Evolutionary conservation across 1,140 invertebrate species (phyloP).

Genomic region (Heliconius himera): DNA sequence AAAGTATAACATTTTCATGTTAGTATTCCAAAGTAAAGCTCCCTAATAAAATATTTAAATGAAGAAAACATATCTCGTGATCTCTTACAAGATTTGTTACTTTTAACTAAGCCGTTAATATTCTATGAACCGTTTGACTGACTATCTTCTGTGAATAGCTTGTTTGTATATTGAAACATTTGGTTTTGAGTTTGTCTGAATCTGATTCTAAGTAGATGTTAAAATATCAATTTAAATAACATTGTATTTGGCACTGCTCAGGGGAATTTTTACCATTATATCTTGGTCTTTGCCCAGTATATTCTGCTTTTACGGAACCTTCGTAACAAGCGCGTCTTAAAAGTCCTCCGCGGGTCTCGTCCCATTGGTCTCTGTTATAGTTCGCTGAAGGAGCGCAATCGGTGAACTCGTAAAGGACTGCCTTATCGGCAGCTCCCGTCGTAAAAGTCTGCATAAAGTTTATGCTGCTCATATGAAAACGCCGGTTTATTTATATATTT

Average conservation of each 20-base stretch:
- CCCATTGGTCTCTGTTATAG: conserved; percentile 23
- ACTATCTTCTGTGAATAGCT: conserved; percentile 15
- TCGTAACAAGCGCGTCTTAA: conserved; percentile 1
- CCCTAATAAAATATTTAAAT: conserved; percentile 8
- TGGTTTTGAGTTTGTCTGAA: conserved; percentile 32
- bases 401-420: conserved; percentile 48
- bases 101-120: conserved; percentile 5
- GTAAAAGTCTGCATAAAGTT: conserved; percentile 67
- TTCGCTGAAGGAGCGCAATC: conserved; percentile 56
- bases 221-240: conserved; percentile 43
- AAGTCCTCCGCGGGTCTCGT: conserved; percentile 19
- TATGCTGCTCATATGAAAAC: conserved; percentile 57
- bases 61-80: conserved; percentile 1
- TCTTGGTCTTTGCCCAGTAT: neutral
- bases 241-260: conserved; percentile 37
- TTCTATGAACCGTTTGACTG: neutral
- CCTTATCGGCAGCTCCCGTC: conserved; percentile 58
- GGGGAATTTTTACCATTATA: conserved; percentile 31
- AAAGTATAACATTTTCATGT: neutral
- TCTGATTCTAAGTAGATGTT: conserved; percentile 44
- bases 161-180: conserved; percentile 36
- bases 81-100: conserved; percentile 17
- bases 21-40: neutral
- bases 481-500: conserved; percentile 68
- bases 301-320: conserved; percentile 3